Evolutionary conservation across 1,140 invertebrate species (phyloP), one percentile per base, ranked within the genome.

Genomic region (Drusus annulatus): DNA sequence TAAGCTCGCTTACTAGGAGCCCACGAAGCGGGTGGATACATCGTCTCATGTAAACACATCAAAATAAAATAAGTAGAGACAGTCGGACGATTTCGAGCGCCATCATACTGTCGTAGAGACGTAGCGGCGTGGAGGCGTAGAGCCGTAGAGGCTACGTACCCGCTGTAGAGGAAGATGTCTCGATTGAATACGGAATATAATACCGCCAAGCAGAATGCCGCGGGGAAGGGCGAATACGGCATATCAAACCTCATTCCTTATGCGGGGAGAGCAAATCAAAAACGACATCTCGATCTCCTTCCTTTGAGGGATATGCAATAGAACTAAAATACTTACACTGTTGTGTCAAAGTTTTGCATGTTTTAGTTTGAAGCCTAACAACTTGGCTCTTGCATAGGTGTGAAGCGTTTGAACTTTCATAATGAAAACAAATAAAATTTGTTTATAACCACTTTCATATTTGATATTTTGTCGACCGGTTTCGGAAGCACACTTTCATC

Each of bases 201-300:
- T 60, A 45, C n/a, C 17, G 65, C 45, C 13, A 45, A 0, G 36
- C 36, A 45, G 36, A 45, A 45, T 13, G 73, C 45, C 17, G 52
- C 54, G 80, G 68, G 51, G 63, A 62, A 69, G n/a, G 28, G 75
- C 28, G 25, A 65, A 31, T 28, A 81, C 36, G 36, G 36, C 51
- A 54, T 50, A 69, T 52, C 69, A 74, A 74, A 54, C 19, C 69
- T 74, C 74, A 56, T 81, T 81, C 76, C 80, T 76, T 71, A 62
- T 45, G 58, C 81, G 68, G 78, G 73, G 68, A 76, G 17, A 62
- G 81, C 76, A 69, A 82, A 82, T 82, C 81, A 79, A 80, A 82
- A 82, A 79, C 78, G 81, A 82, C 81, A 80, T 82, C 81, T 82
- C 79, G 81, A 82, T 82, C 65, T 79, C 74, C 69, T 69, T 45